Evolutionary conservation across 2,888 invertebrate species (phyloP), one percentile per base, ranked within the genome.

Genomic region (Apodemia zela): DNA sequence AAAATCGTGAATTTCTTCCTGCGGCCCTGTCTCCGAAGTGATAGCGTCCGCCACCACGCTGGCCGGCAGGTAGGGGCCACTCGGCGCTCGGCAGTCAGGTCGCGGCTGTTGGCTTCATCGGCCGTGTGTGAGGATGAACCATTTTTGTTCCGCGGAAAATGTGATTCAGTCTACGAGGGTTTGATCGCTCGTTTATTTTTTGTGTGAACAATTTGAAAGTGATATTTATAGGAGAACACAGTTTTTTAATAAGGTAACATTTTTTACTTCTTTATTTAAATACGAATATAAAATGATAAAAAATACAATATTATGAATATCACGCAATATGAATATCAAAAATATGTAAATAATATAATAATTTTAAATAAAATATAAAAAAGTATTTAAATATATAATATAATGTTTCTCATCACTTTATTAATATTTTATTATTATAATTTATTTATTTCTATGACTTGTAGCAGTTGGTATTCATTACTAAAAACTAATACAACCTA

Each of bases 81-180:
- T 33, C 18, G 60, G 0, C 45, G 45, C 42, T 57, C 38, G 18
- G 38, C 59, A 42, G 47, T 13, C 47, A 63, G 63, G 33, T 47
- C 21, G 59, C 47, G 47, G 63, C 47, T 33, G 29, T 17, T 58
- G 58, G 7, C 33, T 29, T n/a, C 18, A 18, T 29, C 21, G 60
- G 21, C 21, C 60, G 45, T 58, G 47, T 69, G 71, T 70, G 61
- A 79, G 73, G 82, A 85, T 86, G 89, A 86, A 85, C 87, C 88
- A 89, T 89, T 88, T 89, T 89, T 87, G 78, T 79, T 77, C 72
- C 72, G 79, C 72, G 81, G 84, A 89, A 89, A 89, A 89, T 89
- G 89, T 89, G 88, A 87, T 87, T 88, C 88, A 84, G 82, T 87
- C 88, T 63, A 62, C 60, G 63, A 79, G 77, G 11, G 54, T 54